Base-by-base conservation (phyloP, 2,113 vertebrate species). In the Willisornis vidua region DNA sequence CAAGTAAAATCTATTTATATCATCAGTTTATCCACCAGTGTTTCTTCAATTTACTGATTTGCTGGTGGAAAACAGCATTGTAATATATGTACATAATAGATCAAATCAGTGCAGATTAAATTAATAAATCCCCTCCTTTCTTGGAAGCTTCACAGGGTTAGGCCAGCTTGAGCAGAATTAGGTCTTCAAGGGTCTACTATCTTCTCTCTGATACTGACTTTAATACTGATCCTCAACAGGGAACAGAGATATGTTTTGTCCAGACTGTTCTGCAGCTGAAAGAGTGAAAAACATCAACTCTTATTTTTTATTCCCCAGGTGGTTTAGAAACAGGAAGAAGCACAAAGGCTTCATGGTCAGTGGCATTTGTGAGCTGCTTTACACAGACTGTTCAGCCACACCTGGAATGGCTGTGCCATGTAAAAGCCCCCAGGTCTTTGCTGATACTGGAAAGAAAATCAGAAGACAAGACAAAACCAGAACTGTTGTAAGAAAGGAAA, bases 321-420 rank as follows among this genome's bases (percentile, higher is more conserved):
- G 14, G 5, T 48, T 52, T 12, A 66, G 16, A 71, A 89, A 33
- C 10, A 67, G 46, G 20, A 46, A 72, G 23, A 55, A 72, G 31
- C 2, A 15, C 33, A 58, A 88, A 57, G 10, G 13, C 28, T 58
- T 84, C 37, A 19, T 14, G 28, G 82, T 57, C 57, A 67, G 15
- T 55, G 6, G 28, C 45, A 45, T 37, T 51, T 17, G 58, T 45
- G 43, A 81, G 31, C 18, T 74, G 33, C 15, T 59, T 20, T 54
- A 14, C 1, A 0, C 12, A 57, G 14, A 6, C 9, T 51, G 18
- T 31, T 81, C 14, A n/a, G 23, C 46, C 78, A 20, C 43, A 75
- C 33, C 12, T 26, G 35, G 31, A 81, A 67, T 31, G 29, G 18
- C 49, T 0, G 0, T 15, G 12, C 7, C n/a, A 2, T 5, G 0